Evolutionary conservation across 2,888 invertebrate species (phyloP).

Genomic region (Dexiosoma caninum): DNA sequence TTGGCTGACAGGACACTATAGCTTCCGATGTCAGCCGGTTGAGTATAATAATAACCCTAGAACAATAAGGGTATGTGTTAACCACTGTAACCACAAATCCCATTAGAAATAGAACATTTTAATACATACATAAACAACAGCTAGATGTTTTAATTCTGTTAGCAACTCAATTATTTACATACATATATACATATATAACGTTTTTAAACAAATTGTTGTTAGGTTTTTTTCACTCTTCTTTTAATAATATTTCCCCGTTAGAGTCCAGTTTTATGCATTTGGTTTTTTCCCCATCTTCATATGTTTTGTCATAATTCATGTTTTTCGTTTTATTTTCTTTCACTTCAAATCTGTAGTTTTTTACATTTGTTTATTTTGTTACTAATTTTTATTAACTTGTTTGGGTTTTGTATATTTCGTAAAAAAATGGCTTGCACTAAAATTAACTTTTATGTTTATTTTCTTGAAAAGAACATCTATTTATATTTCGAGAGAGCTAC

Average conservation of each 20-base stretch:
- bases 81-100: slow-evolving; percentile 61
- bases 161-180: background rate
- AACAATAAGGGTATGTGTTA: slow-evolving; percentile 89
- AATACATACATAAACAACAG: slow-evolving; percentile 22
- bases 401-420: background rate
- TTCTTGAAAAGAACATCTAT: slow-evolving; percentile 14
- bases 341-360: background rate
- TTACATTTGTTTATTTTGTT: background rate
- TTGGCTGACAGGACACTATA: slow-evolving; percentile 97
- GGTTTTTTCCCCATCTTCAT: background rate
- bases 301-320: background rate
- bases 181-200: too few relatives aligned
- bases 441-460: background rate
- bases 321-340: background rate
- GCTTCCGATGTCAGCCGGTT: slow-evolving; percentile 96
- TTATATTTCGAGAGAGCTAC: slow-evolving; percentile 73
- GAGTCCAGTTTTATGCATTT: background rate
- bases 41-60: slow-evolving; percentile 95
- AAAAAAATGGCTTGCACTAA: background rate
- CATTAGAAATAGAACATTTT: background rate
- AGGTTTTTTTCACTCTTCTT: too few relatives aligned
- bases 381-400: background rate
- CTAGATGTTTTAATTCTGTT: background rate
- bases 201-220: too few relatives aligned
- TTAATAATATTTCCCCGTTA: too few relatives aligned